These are phyloP conservation scores for Dryomyza anilis DNA, from an alignment of 2,888 invertebrate genomes.

Conservation along the genomic window DNA sequence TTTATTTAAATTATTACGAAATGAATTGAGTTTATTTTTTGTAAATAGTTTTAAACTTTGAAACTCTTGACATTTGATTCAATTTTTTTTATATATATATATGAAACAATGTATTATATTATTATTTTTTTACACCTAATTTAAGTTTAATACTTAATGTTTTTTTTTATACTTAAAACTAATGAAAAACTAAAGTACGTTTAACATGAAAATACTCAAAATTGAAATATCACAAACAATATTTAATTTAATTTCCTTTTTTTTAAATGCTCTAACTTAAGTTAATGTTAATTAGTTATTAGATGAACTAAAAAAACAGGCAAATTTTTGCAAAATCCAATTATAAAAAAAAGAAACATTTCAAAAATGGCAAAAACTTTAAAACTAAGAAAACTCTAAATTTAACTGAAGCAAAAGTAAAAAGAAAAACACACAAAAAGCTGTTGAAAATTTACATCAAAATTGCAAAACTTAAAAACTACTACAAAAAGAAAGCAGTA, in stretches of 20 bases:
- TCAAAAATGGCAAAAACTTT: slow-evolving; percentile 28
- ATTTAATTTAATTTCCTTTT: slow-evolving; percentile 17
- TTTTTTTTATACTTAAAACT: slow-evolving; percentile 1
- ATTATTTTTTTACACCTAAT: neutral
- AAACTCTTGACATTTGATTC: too few species aligned
- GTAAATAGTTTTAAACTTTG: neutral
- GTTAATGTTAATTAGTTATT: neutral
- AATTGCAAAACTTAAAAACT: too few species aligned
- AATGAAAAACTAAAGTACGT: neutral
- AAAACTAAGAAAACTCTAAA: slow-evolving; percentile 29
- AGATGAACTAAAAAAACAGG: neutral
- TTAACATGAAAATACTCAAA: slow-evolving; percentile 27
- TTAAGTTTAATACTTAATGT: neutral
- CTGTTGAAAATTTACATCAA: slow-evolving; percentile 32
- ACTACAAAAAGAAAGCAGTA: too few species aligned
- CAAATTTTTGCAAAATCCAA: neutral
- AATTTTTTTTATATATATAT: slow-evolving; percentile 1
- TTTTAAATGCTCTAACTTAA: neutral
- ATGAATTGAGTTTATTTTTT: neutral
- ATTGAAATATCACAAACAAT: slow-evolving; percentile 55
- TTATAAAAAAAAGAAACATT: slow-evolving; percentile 33
- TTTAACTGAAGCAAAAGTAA: too few species aligned
- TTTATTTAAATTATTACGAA: neutral
- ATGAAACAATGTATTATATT: slow-evolving; percentile 5
- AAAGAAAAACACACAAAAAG: slow-evolving; percentile 32